A percentile compares a stretch with the other conserved stretches of the same genome.
Conservation (phyloP, 2,113 vertebrate genomes). For the Sardina pilchardus region DNA sequence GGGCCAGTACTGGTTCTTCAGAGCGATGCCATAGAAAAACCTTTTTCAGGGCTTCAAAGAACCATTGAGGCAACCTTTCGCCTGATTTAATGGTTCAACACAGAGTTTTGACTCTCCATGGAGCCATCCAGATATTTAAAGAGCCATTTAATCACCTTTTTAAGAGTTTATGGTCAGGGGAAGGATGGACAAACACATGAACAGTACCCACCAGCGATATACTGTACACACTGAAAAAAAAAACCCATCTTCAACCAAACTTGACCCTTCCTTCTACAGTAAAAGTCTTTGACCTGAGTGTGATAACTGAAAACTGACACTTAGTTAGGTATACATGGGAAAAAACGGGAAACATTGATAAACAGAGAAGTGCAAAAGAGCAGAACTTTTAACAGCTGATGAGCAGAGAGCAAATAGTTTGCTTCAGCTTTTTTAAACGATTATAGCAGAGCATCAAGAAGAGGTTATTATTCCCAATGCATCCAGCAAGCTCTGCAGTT, state of each 20-base stretch:
- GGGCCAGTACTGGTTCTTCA: too few relatives aligned
- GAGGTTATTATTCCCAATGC: not conserved
- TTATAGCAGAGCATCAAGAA: not conserved
- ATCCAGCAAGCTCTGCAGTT: not conserved
- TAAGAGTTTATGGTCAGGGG: too few relatives aligned
- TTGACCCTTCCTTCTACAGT: not conserved
- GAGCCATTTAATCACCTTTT: too few relatives aligned
- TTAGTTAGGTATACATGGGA: not conserved
- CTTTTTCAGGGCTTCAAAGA: too few relatives aligned
- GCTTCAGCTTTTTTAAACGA: not conserved
- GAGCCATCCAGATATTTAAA: too few relatives aligned
- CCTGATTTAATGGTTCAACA: too few relatives aligned
- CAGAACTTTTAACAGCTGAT: not conserved
- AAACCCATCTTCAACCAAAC: not conserved
- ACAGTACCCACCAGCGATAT: too few relatives aligned
- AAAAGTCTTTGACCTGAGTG: not conserved
- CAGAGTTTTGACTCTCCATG: too few relatives aligned
- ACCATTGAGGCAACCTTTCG: too few relatives aligned
- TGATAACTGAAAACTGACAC: not conserved
- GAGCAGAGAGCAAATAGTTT: not conserved
- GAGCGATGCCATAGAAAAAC: too few relatives aligned
- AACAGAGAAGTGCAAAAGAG: not conserved
- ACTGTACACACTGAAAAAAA: too few relatives aligned
- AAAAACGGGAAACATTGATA: not conserved
- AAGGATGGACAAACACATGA: too few relatives aligned